Conservation (phyloP, 2,888 invertebrate species). For the Steinernema scapterisci region DNA sequence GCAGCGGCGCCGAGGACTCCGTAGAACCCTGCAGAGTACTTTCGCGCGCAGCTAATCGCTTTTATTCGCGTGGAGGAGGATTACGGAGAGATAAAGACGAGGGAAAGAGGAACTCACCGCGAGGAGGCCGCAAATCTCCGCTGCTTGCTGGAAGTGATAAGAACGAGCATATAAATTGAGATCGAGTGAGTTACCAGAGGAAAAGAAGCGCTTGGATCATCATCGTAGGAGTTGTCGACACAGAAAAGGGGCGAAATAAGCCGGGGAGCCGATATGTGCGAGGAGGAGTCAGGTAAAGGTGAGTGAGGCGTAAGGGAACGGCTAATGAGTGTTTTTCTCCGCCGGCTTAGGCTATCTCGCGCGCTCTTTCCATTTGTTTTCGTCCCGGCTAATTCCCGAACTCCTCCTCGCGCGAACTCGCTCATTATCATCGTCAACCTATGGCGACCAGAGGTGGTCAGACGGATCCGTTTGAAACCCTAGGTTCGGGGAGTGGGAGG, state of each 20-base stretch:
- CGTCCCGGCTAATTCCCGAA: conserved; percentile 12
- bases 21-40: no score
- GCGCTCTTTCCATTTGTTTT: conserved; percentile 5
- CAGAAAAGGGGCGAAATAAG: background rate
- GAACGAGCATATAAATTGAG: background rate
- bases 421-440: no score
- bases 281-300: background rate
- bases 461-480: no score
- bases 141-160: conserved; percentile 16
- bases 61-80: background rate
- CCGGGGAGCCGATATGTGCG: background rate
- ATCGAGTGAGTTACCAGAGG: conserved; percentile 19
- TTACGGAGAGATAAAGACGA: background rate
- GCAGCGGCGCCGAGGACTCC: no score
- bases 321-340: conserved; percentile 1
- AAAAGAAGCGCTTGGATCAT: conserved; percentile 18
- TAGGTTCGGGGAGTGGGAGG: no score
- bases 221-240: background rate
- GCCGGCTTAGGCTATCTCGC: no score
- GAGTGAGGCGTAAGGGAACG: no score
- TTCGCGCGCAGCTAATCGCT: background rate
- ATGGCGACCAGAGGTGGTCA: no score
- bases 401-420: no score
- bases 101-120: conserved; percentile 8
- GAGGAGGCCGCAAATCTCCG: conserved; percentile 3